Evolutionary conservation across 2,797 vertebrate genomes (phyloP).

Genomic region (Sebastes nivosus): DNA sequence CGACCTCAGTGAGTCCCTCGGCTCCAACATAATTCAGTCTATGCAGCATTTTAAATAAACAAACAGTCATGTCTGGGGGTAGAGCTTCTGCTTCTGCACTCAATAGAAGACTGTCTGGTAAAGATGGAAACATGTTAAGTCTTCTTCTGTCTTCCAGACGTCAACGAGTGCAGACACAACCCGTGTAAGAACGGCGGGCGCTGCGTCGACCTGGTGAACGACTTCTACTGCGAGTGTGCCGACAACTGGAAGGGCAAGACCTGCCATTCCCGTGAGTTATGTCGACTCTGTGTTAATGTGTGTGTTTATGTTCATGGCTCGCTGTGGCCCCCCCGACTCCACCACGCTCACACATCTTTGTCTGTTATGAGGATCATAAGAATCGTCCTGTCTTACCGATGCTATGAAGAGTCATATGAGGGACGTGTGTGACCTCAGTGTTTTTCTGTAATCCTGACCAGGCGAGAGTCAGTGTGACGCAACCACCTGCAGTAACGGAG

Average conservation of each 20-base stretch:
- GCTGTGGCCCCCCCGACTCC: neutral
- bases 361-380: neutral
- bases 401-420: neutral
- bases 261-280: conserved; percentile 94
- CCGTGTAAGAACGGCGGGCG: conserved; percentile 94
- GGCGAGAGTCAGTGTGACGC: conserved; percentile 94
- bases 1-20: conserved; percentile 87
- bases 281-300: conserved; percentile 12
- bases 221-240: conserved; percentile 94
- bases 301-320: conserved; percentile 23
- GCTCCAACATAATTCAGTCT: neutral
- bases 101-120: neutral
- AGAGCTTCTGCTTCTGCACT: neutral
- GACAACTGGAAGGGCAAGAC: conserved; percentile 98
- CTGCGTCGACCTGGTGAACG: conserved; percentile 93
- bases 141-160: conserved; percentile 79
- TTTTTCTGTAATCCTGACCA: conserved; percentile 47
- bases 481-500: conserved; percentile 94
- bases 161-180: conserved; percentile 93
- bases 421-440: neutral
- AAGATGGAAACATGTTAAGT: neutral
- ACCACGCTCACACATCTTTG: neutral
- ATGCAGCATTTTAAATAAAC: neutral
- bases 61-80: neutral
- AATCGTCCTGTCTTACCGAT: rapidly evolving